Conservation (phyloP, 2,797 vertebrate genomes). For the Phoxinus dragarum region DNA sequence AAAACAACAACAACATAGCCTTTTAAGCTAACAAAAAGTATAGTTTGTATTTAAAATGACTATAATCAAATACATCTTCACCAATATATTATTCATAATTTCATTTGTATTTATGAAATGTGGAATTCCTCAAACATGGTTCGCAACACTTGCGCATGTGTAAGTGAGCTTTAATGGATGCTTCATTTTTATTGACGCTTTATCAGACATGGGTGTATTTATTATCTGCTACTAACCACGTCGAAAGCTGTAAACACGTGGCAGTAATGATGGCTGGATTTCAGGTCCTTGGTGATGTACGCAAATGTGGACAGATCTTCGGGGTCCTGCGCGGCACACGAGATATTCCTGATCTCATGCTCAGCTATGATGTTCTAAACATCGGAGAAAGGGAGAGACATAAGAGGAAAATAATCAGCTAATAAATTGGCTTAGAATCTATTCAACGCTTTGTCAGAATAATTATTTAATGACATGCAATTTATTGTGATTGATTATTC, state of each 20-base stretch:
- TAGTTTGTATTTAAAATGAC: background rate
- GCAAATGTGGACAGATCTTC: slow-evolving; percentile 98
- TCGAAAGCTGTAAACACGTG: slow-evolving; percentile 99
- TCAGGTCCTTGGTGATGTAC: slow-evolving; percentile 99
- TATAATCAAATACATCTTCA: background rate
- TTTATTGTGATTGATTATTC: background rate
- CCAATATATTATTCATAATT: background rate
- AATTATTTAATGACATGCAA: background rate
- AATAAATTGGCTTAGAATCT: too few relatives aligned
- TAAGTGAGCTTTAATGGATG: background rate
- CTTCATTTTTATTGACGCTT: background rate
- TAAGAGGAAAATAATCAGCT: background rate
- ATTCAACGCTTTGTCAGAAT: background rate
- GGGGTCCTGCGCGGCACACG: slow-evolving; percentile 97
- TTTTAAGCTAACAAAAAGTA: background rate
- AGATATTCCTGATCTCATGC: slow-evolving; percentile 99
- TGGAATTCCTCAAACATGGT: background rate
- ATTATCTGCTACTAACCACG: slow-evolving; percentile 86
- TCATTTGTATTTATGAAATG: background rate
- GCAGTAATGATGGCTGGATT: slow-evolving; percentile 99
- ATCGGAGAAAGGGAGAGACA: background rate
- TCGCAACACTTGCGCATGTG: background rate
- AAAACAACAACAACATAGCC: background rate
- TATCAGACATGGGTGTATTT: background rate
- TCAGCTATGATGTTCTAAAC: slow-evolving; percentile 95